phyloP scores from a whole-genome alignment of 2,113 vertebrate genomes.

The Sylvia atricapilla region DNA sequence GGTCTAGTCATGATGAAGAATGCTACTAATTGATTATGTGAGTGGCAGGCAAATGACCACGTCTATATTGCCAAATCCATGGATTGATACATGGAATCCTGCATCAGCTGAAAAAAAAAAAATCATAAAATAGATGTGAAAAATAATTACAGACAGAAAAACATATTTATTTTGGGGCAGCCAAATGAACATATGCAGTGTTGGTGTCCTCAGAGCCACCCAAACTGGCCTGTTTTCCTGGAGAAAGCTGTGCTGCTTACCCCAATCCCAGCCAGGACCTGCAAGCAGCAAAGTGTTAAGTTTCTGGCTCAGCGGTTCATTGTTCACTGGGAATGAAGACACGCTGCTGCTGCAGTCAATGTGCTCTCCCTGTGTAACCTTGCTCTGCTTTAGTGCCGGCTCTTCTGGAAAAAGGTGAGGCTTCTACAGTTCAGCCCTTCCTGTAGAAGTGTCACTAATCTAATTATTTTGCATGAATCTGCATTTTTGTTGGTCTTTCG shows the following conservation, averaged over 20 bases:
- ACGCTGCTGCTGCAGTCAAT: constrained; percentile 27
- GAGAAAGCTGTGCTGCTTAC: neutral
- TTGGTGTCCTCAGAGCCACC: neutral
- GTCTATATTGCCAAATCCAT: neutral
- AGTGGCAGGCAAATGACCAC: neutral
- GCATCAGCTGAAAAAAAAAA: neutral
- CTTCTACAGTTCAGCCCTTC: neutral
- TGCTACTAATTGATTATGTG: neutral
- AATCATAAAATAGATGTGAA: neutral
- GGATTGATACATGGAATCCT: neutral
- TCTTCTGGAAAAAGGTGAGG: constrained; percentile 52
- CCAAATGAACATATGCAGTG: neutral
- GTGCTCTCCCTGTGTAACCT: constrained; percentile 33
- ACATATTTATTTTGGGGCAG: neutral
- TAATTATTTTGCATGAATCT: neutral
- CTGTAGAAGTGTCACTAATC: neutral
- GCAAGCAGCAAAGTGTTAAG: constrained; percentile 30
- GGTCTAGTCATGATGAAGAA: neutral
- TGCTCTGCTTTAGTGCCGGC: constrained; percentile 12
- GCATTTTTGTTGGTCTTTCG: neutral
- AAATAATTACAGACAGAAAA: neutral
- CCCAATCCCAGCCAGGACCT: neutral
- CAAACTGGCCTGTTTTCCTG: neutral
- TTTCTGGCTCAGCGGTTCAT: constrained; percentile 18
- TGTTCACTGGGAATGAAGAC: constrained; percentile 32